A percentile compares a stretch with the other conserved stretches of the same genome.
These are phyloP conservation scores for Sceloporus tristichus DNA, from an alignment of 2,113 vertebrate genomes.

Conservation along the genomic window DNA sequence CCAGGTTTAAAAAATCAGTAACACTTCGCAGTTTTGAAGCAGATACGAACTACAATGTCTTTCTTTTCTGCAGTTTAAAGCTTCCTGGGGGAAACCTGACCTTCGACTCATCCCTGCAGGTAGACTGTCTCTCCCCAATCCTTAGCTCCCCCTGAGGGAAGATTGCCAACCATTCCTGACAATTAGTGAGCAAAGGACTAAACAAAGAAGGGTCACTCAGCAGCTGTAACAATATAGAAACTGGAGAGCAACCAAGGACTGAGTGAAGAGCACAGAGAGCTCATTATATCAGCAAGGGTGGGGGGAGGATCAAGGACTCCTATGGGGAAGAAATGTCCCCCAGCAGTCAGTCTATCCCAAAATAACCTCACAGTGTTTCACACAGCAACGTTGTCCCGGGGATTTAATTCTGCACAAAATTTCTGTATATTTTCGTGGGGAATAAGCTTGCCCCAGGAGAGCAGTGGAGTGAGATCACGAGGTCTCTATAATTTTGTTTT, in stretches of 20 bases:
- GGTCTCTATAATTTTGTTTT: too few relatives aligned
- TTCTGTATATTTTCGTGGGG: neutral
- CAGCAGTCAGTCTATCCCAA: slow-evolving; percentile 15
- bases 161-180: neutral
- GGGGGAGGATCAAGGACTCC: neutral
- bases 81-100: too few relatives aligned
- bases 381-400: neutral
- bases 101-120: neutral
- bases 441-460: neutral
- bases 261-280: slow-evolving; percentile 13
- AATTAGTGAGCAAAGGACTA: slow-evolving; percentile 3
- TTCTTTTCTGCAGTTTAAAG: neutral
- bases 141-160: neutral
- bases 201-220: neutral
- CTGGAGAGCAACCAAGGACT: slow-evolving; percentile 15
- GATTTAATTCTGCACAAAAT: neutral
- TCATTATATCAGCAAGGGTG: slow-evolving; percentile 24
- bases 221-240: slow-evolving; percentile 30
- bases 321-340: slow-evolving; percentile 5
- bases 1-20: neutral
- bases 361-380: slow-evolving; percentile 12
- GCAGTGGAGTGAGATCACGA: neutral
- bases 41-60: neutral
- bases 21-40: neutral
- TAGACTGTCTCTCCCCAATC: neutral